Evolutionary conservation across 2,888 invertebrate genomes (phyloP).

Genomic region (Eilema depressum): DNA sequence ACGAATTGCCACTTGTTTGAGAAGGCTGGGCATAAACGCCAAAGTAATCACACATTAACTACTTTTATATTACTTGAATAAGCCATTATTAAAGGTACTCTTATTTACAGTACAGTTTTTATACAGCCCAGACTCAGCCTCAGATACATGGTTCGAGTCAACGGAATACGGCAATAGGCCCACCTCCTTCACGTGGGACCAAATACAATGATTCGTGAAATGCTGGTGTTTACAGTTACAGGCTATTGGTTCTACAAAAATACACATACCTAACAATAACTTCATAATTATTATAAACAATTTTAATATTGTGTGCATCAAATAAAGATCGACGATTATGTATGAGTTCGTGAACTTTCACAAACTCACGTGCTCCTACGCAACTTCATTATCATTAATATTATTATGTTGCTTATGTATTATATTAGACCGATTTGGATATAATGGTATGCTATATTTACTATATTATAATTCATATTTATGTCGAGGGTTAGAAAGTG

Average conservation of each 20-base stretch:
- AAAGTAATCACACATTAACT: no score
- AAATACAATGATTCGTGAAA: no score
- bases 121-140: no score
- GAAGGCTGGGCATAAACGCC: no score
- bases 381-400: conserved; percentile 52
- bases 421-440: conserved; percentile 21
- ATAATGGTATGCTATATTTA: conserved; percentile 36
- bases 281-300: no score
- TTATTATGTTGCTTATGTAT: conserved; percentile 32
- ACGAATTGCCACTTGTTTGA: no score
- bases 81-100: no score
- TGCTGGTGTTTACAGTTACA: not conserved
- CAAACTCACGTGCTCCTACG: conserved; percentile 60
- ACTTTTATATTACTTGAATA: no score
- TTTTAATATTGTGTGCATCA: conserved; percentile 41
- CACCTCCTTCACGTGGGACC: no score
- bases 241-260: not conserved
- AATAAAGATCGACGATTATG: conserved; percentile 62
- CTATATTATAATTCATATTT: conserved; percentile 21
- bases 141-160: no score
- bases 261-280: not conserved
- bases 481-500: conserved; percentile 37
- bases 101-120: no score
- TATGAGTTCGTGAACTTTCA: conserved; percentile 64
- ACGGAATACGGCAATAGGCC: no score